These are phyloP conservation scores for Otocyon megalotis DNA, from an alignment of 2,113 vertebrate genomes.

Conservation along the genomic window DNA sequence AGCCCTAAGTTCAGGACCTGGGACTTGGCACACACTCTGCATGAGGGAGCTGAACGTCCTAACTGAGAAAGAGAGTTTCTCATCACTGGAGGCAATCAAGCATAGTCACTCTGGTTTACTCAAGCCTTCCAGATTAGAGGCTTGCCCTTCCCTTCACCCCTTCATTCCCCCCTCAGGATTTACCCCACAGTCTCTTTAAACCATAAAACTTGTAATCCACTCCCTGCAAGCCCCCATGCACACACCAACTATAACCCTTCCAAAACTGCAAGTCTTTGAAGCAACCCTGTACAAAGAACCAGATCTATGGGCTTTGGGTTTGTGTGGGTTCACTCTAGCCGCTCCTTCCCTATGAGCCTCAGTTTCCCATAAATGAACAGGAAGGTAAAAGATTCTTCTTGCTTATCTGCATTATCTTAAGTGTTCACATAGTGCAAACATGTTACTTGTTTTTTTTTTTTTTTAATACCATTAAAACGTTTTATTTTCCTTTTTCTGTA, in stretches of 20 bases:
- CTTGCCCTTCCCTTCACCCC: not conserved
- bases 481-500: not conserved
- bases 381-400: not conserved
- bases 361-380: not conserved
- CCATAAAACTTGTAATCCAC: not conserved
- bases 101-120: not conserved
- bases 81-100: slow-evolving; percentile 38
- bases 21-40: not conserved
- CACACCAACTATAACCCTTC: not conserved
- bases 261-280: not conserved
- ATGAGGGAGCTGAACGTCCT: not conserved
- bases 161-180: not conserved
- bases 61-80: not conserved
- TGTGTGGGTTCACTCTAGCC: not conserved
- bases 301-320: not conserved
- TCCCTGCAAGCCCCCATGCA: not conserved
- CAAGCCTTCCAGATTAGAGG: not conserved
- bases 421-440: not conserved
- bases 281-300: not conserved
- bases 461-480: not conserved
- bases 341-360: not conserved
- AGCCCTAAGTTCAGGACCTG: not conserved
- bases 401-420: not conserved
- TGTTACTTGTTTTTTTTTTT: not conserved
- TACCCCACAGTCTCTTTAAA: not conserved